Evolutionary conservation across 2,797 vertebrate genomes (phyloP).

Genomic region (Danio jaintianensis): DNA sequence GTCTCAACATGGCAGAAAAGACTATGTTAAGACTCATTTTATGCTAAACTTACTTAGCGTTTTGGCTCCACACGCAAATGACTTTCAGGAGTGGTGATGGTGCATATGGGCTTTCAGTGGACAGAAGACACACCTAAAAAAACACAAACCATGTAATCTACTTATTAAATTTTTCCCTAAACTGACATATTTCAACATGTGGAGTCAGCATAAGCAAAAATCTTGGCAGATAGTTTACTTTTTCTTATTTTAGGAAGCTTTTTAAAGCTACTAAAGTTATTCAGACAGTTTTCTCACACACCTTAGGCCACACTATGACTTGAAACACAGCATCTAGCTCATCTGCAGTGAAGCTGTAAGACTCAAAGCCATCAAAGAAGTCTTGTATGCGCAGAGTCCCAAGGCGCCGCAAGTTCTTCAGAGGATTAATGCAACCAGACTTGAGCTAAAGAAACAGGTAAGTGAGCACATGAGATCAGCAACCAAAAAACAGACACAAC

Average conservation of each 20-base stretch:
- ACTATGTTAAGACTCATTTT: not conserved
- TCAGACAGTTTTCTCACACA: conserved; percentile 62
- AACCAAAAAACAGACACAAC: not conserved
- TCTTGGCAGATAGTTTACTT: not conserved
- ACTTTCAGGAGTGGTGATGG: conserved; percentile 92
- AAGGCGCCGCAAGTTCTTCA: conserved; percentile 93
- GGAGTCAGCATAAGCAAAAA: too few relatives aligned
- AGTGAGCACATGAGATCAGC: not conserved
- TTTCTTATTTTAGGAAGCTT: not conserved
- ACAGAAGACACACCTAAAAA: conserved; percentile 87
- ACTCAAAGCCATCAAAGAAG: conserved; percentile 90
- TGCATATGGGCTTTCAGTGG: conserved; percentile 90
- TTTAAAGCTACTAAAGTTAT: not conserved
- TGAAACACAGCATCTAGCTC: conserved; percentile 91
- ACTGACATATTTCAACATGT: too few relatives aligned
- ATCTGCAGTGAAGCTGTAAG: conserved; percentile 84
- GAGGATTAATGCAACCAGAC: conserved; percentile 85
- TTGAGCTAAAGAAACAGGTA: conserved; percentile 79
- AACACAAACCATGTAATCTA: not conserved
- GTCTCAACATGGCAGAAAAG: too few relatives aligned
- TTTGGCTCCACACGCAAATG: conserved; percentile 92
- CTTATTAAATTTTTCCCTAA: not conserved
- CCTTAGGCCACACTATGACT: conserved; percentile 94
- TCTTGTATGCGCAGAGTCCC: conserved; percentile 88
- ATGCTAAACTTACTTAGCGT: conserved; percentile 81